Evolutionary conservation across 1,140 invertebrate genomes (phyloP), one percentile per base, ranked within the genome.

Genomic region (Colletes latitarsis): DNA sequence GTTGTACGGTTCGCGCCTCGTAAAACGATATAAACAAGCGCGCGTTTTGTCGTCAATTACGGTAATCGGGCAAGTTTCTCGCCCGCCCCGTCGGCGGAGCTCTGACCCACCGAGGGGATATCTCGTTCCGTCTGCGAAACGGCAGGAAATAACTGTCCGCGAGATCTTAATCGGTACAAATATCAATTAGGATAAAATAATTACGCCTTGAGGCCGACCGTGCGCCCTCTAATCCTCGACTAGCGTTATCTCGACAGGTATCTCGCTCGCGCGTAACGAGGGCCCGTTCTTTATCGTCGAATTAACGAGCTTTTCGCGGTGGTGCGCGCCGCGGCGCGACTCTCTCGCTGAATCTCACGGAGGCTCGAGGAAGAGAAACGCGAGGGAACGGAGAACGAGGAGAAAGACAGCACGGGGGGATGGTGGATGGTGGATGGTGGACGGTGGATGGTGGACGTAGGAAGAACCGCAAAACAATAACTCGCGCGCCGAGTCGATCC

Each of bases 381-480:
- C 30, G 52, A n/a, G 15, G 10, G 19, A 41, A 19, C 49, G 49
- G 72, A 55, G 30, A 68, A 43, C 58, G 12, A n/a, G 14, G 60
- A 52, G 66, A 14, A 19, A 43, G 81, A 82, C 21, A 52, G 58
- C 62, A 41, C 69, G 15, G 21, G 14, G 21, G 12, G 15, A 60
- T 17, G 53, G 30, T 30, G 30, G 30, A 30, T 30, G 30, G 30
- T 30, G 39, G n/a, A 12, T 30, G 14, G 39, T 3, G 39, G 41
- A 21, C 30, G 14, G 6, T 19, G 67, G 10, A 41, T 6, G 60
- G 14, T 14, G 30, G 21, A 39, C 60, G 21, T 12, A 39, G 62
- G 43, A 52, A 41, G 67, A 82, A 77, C 66, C 77, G 80, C 82
- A 83, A 89, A 88, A 89, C 85, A 88, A 89, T 86, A 84, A 89